phyloP scores from a whole-genome alignment of 2,797 vertebrate genomes.

The Sebastes trivittatus region DNA sequence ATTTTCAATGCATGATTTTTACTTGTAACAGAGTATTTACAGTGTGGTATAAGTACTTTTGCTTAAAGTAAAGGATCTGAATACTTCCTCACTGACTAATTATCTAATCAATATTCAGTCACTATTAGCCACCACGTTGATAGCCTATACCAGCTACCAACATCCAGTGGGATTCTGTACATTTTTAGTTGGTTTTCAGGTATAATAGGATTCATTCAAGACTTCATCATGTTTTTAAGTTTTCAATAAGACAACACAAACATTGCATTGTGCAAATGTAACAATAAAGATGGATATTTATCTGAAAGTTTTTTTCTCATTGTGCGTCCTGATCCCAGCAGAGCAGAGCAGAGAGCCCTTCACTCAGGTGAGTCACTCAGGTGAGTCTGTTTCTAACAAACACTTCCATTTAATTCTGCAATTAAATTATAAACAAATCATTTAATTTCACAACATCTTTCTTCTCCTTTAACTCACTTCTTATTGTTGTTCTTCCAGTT shows the following conservation, averaged over 20 bases:
- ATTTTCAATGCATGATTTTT: neutral
- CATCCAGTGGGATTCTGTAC: neutral
- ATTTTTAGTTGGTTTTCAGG: neutral
- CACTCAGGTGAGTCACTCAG: neutral
- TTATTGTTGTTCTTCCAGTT: neutral
- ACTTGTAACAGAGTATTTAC: neutral
- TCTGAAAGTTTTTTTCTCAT: neutral
- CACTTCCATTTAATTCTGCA: neutral
- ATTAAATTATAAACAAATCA: neutral
- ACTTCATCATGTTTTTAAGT: neutral
- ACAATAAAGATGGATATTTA: neutral
- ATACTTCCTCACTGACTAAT: neutral
- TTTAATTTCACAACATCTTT: rapidly evolving
- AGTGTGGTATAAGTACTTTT: neutral
- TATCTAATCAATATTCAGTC: neutral
- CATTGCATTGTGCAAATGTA: neutral
- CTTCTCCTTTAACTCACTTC: slow-evolving; percentile 11
- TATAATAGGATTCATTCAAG: too few relatives aligned
- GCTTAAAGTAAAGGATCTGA: neutral
- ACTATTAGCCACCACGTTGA: neutral
- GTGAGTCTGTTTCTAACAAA: neutral
- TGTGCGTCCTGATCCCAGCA: neutral
- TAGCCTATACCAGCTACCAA: neutral
- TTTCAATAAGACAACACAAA: neutral
- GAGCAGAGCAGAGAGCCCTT: neutral